Base-by-base conservation (phyloP, 2,888 invertebrate genomes). In the Tetragonisca angustula region DNA sequence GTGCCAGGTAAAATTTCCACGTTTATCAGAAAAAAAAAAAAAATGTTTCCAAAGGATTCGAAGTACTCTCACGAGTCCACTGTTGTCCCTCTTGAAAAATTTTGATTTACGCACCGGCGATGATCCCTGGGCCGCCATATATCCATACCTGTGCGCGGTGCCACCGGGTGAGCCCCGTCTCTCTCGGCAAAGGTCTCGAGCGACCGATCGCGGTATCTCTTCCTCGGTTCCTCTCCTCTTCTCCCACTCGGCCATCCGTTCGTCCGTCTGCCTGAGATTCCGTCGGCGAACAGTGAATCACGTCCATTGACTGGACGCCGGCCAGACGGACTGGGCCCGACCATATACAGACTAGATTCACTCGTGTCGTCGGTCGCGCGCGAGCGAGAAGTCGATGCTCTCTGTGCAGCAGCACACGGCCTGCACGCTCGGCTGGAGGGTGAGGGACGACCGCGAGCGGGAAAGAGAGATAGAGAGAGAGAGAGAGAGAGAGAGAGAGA, bases 261-360 rank as follows among this genome's bases (percentile, higher is more conserved):
- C 64, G 69, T 81, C 79, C 65, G 81, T 83, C 79, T 80, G 85
- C 68, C 81, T 88, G 77, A 80, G 83, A 83, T 77, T 87, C 86
- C 79, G 83, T 87, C 82, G 87, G 84, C 79, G 79, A 86, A 89
- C 90, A 90, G 91, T 92, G 93, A 92, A 92, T 92, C 91, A 92
- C 90, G 92, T 92, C 90, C 93, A 92, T 93, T 93, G 93, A 93
- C 92, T 92, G 90, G 89, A 89, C 90, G 88, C 87, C 84, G 76
- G 88, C 84, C 92, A 91, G 91, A 92, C 91, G 89, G 87, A 87
- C 89, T 78, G 86, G 83, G 91, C 90, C 92, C 89, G 92, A 91
- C 93, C 92, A 93, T 92, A 91, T 92, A 92, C 91, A 93, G 92
- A 92, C 91, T 91, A 92, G 92, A 92, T 92, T 93, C 92, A 92